phyloP scores from a whole-genome alignment of 37 sponge, comb jelly and placozoan genomes.

The Aphrocallistes beatrix region DNA sequence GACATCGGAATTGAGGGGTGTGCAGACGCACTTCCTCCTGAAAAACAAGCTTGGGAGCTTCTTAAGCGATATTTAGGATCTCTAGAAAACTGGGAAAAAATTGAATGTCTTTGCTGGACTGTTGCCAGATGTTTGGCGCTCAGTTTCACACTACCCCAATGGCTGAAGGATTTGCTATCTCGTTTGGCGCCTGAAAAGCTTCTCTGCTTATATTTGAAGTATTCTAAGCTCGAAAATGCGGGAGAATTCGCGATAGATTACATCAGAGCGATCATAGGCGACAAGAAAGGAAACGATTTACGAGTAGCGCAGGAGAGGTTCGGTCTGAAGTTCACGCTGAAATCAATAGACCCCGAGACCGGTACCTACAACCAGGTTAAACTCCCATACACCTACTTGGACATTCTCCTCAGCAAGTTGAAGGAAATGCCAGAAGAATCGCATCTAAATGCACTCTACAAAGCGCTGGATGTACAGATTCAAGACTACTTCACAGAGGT shows the following conservation, averaged over 20 bases:
- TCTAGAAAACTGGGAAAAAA: neutral
- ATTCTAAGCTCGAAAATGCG: neutral
- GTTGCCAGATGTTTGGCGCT: neutral
- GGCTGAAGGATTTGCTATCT: neutral
- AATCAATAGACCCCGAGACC: constrained; percentile 4
- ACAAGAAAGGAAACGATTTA: neutral
- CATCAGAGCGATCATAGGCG: neutral
- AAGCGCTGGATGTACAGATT: neutral
- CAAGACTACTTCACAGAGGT: constrained; percentile 10
- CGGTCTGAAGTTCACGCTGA: neutral
- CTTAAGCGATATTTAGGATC: neutral
- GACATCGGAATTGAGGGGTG: neutral
- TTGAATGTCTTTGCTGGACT: neutral
- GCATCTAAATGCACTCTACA: constrained; percentile 1
- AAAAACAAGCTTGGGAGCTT: neutral
- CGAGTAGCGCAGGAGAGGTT: neutral
- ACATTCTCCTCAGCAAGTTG: neutral
- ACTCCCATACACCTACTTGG: neutral
- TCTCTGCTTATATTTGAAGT: neutral
- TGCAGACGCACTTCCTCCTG: neutral
- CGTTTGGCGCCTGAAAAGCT: constrained; percentile 4
- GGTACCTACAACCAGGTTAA: neutral
- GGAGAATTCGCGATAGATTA: neutral
- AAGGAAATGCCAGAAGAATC: neutral
- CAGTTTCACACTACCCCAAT: neutral